These are phyloP conservation scores for Acanthacorydalis orientalis DNA, from an alignment of 2,888 invertebrate species.

Conservation along the genomic window DNA sequence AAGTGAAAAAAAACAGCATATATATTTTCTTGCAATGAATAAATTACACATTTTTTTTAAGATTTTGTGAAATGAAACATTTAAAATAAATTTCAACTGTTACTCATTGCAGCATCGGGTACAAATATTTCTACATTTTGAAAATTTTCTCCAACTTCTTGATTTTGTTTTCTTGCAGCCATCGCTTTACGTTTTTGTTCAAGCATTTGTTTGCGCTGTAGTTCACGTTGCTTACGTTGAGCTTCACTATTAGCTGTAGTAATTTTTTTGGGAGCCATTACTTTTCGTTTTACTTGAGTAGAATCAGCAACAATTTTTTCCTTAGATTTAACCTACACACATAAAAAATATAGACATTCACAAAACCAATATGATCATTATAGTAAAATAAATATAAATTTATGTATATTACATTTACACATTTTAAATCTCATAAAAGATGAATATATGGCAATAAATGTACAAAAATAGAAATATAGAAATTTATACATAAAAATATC, in stretches of 20 bases:
- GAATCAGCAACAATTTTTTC: neutral
- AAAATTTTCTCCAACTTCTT: conserved; percentile 15
- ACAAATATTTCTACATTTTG: conserved; percentile 24
- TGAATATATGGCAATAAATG: neutral
- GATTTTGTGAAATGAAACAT: no score
- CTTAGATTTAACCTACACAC: conserved; percentile 2
- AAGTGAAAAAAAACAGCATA: no score
- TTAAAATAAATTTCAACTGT: no score
- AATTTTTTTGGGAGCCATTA: conserved; percentile 10
- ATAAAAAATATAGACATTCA: neutral
- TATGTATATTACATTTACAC: no score
- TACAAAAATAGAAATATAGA: neutral
- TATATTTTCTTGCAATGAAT: no score
- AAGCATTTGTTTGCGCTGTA: conserved; percentile 62
- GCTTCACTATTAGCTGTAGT: conserved; percentile 32
- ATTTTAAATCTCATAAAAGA: neutral
- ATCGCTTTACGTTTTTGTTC: conserved; percentile 53
- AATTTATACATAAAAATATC: neutral
- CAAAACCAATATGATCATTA: neutral
- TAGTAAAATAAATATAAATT: no score
- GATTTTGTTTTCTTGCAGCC: conserved; percentile 17
- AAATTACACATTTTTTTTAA: no score
- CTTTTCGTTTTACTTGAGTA: neutral
- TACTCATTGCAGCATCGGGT: no score
- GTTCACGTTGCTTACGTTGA: conserved; percentile 37